Base-by-base conservation (phyloP, 2,797 vertebrate genomes). In the Chromobotia macracanthus region DNA sequence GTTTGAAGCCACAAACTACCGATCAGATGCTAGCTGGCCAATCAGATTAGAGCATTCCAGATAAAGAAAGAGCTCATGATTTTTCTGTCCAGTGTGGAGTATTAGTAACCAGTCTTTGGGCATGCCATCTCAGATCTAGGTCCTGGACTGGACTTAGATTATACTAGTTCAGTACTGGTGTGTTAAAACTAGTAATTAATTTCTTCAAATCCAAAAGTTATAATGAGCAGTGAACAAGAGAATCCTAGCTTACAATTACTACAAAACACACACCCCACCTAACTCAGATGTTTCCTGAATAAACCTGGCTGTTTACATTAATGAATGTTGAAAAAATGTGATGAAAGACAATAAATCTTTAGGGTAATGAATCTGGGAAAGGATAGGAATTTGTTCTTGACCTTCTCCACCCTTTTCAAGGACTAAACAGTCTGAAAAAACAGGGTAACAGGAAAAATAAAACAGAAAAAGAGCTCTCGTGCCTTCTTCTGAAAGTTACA, bases 291-390 rank as follows among this genome's bases (percentile, higher is more conserved):
- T 64, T 65, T 82, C 65, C 56, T 70, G 66, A 79, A 44, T 7
- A 67, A 31, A 63, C 56, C 48, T 55, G 71, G 9, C 10, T 35
- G 15, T n/a, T n/a, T 46, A 66, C 9, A 11, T 18, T 63, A 64
- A 61, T 1, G 18, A 70, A 41, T 61, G 21, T 38, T 25, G 9
- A 23, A 68, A 72, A 68, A 46, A 46, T 6, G 53, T 69, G 70
- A 73, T 10, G 69, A 78, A 63, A 79, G 81, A 70, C 64, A 41
- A 51, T 69, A 28, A 25, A 64, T 75, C 77, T 77, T 51, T 13
- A 25, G 11, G 13, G 48, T 50, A 56, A 79, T 70, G 56, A 63
- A 64, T 74, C 23, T 56, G 31, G 60, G 41, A 51, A 61, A 72
- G 75, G 18, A 28, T 28, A 73, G 21, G 48, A 31, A 50, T 71